Conservation (phyloP, 2,888 invertebrate genomes). For the Zygaena filipendulae region DNA sequence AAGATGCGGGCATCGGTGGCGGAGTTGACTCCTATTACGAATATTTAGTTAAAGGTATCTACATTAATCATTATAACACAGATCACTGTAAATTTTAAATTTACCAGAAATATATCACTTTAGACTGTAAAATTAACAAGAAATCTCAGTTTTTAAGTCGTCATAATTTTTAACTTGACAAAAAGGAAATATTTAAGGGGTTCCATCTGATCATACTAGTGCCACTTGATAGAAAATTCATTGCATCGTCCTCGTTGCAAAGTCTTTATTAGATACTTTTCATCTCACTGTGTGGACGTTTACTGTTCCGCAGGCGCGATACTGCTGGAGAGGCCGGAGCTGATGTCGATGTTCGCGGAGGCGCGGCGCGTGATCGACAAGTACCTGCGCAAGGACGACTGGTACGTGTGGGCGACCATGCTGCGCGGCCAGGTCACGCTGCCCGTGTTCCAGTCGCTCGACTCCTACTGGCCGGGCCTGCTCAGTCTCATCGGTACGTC, state of each 20-base stretch:
- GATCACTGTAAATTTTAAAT: not conserved
- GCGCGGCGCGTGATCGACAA: constrained; percentile 82
- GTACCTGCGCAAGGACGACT: constrained; percentile 92
- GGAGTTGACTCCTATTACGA: constrained; percentile 99
- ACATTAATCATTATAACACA: too few relatives aligned
- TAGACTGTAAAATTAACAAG: too few relatives aligned
- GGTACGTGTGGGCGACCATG: constrained; percentile 99
- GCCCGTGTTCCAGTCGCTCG: constrained; percentile 98
- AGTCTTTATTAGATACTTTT: too few relatives aligned
- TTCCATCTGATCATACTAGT: too few relatives aligned
- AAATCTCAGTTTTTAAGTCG: too few relatives aligned
- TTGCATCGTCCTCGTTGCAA: too few relatives aligned
- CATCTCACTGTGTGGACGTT: too few relatives aligned
- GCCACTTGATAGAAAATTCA: too few relatives aligned
- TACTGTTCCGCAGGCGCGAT: too few relatives aligned
- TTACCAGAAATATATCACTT: not conserved
- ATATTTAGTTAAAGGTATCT: constrained; percentile 90
- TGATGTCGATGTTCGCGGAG: constrained; percentile 92
- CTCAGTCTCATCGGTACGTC: constrained; percentile 80
- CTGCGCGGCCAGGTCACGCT: constrained; percentile 93
- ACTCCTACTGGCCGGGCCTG: constrained; percentile 98
- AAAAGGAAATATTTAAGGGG: too few relatives aligned
- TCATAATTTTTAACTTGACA: too few relatives aligned
- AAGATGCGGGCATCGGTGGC: constrained; percentile 96
- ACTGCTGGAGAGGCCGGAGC: constrained; percentile 87